These are phyloP conservation scores for Coccyzus lansbergi DNA, from an alignment of 2,797 vertebrate species.

Conservation along the genomic window DNA sequence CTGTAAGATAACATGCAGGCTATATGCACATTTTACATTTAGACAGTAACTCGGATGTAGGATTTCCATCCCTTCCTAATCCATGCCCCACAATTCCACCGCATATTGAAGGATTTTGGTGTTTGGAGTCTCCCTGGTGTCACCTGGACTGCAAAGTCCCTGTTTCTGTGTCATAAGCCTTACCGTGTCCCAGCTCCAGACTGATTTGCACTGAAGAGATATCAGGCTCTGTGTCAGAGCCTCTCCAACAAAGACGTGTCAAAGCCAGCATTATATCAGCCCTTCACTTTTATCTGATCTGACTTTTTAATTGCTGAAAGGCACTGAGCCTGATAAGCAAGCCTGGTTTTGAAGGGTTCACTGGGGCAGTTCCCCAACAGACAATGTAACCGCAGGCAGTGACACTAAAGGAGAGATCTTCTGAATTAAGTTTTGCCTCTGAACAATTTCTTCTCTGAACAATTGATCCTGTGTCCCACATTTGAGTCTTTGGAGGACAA, in stretches of 20 bases:
- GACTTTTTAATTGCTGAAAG: conserved; percentile 12
- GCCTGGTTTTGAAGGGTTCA: neutral
- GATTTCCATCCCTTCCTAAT: neutral
- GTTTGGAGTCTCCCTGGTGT: neutral
- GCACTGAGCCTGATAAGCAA: neutral
- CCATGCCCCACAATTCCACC: neutral
- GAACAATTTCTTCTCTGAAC: conserved; percentile 45
- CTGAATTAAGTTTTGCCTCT: neutral
- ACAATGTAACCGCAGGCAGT: neutral
- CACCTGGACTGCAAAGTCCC: neutral
- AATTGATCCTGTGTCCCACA: conserved; percentile 44
- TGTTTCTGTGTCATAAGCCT: neutral
- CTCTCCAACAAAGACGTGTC: neutral
- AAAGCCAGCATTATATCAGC: neutral
- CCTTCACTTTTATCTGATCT: neutral
- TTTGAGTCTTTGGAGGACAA: conserved; percentile 28
- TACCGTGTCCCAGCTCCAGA: neutral
- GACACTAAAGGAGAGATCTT: neutral
- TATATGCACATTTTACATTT: neutral
- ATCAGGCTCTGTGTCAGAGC: accelerated
- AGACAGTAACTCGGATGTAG: neutral
- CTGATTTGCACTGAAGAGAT: neutral
- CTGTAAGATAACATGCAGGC: neutral
- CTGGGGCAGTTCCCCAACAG: neutral
- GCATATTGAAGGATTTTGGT: neutral